A percentile compares a stretch with the other conserved stretches of the same genome.
phyloP scores from a whole-genome alignment of 2,113 vertebrate species.

The Nesoenas mayeri region DNA sequence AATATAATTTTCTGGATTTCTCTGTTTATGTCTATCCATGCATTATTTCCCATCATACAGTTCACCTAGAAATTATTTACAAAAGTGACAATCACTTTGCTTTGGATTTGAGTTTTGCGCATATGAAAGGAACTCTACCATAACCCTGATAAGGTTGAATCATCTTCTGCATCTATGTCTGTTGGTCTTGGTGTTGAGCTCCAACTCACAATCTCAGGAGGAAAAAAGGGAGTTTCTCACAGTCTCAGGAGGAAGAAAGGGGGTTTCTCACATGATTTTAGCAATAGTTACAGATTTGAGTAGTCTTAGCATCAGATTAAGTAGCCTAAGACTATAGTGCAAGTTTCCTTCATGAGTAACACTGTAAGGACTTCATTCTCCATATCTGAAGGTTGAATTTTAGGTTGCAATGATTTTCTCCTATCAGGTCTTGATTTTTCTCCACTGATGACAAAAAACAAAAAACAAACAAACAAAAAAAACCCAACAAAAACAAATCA shows the following conservation, averaged over 20 bases:
- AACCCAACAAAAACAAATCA: no score
- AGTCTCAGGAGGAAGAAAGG: background rate
- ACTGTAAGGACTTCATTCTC: background rate
- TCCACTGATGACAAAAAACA: background rate
- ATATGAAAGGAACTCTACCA: background rate
- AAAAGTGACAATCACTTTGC: background rate
- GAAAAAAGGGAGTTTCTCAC: background rate
- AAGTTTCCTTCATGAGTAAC: background rate
- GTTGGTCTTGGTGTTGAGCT: background rate
- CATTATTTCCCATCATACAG: background rate
- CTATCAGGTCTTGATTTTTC: background rate
- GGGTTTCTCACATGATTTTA: background rate
- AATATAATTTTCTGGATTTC: background rate
- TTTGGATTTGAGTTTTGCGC: background rate
- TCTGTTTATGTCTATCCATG: background rate
- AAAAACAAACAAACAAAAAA: no score
- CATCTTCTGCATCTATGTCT: background rate
- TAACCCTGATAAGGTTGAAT: background rate
- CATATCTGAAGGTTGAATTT: background rate
- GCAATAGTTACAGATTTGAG: background rate
- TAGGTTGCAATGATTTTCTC: background rate
- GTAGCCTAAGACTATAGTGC: background rate
- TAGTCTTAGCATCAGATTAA: background rate
- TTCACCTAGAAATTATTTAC: background rate
- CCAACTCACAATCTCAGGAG: background rate